Evolutionary conservation across 2,888 invertebrate species (phyloP).

Genomic region (Tetrapedia diversipes): DNA sequence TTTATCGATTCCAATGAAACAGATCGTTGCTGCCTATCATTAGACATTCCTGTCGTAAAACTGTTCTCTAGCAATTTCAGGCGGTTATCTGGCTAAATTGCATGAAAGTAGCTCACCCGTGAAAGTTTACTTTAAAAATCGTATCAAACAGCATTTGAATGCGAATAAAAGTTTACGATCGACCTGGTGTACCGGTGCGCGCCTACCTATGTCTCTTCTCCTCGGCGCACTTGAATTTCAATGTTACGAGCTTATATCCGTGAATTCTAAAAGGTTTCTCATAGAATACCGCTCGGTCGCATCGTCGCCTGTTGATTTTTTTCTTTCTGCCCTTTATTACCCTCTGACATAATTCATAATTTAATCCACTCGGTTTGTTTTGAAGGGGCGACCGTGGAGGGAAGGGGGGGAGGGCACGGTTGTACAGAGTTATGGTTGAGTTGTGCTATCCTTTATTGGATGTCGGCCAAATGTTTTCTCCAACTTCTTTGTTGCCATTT

Average conservation of each 20-base stretch:
- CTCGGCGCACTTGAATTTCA: slow-evolving; percentile 27
- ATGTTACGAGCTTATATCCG: slow-evolving; percentile 16
- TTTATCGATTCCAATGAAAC: no score
- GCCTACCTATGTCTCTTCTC: not conserved
- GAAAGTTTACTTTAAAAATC: slow-evolving; percentile 55
- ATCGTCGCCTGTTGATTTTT: slow-evolving; percentile 42
- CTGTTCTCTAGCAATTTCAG: slow-evolving; percentile 16
- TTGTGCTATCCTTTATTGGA: slow-evolving; percentile 73
- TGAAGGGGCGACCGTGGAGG: slow-evolving; percentile 4
- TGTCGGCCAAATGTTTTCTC: slow-evolving; percentile 73
- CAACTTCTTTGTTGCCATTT: slow-evolving; percentile 34
- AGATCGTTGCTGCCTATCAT: no score
- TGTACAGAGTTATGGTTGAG: slow-evolving; percentile 64
- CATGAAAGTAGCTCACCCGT: slow-evolving; percentile 33
- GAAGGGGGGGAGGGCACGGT: not conserved
- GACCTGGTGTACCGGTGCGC: slow-evolving; percentile 21
- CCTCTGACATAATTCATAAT: slow-evolving; percentile 43
- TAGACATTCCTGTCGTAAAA: not conserved
- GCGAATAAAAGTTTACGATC: slow-evolving; percentile 70
- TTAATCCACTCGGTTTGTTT: slow-evolving; percentile 40
- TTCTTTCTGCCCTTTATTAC: no score
- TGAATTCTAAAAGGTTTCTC: slow-evolving; percentile 34
- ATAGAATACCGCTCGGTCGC: slow-evolving; percentile 14
- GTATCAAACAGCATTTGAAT: slow-evolving; percentile 68
- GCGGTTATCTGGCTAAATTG: slow-evolving; percentile 16